Conservation (phyloP, 2,797 vertebrate species). For the Macropus fuliginosus region DNA sequence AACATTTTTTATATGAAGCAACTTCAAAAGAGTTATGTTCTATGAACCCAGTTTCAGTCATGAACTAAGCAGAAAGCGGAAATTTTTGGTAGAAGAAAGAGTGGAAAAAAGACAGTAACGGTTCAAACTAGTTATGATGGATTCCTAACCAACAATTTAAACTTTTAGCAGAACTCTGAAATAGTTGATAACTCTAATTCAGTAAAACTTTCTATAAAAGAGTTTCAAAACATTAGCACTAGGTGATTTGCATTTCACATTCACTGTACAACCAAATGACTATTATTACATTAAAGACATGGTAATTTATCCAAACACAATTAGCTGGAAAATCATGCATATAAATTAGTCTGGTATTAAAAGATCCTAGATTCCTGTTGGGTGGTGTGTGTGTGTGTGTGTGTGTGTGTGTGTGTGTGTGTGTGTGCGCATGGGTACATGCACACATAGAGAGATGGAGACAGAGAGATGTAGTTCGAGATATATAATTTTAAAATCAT, state of each 20-base stretch:
- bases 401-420: neutral
- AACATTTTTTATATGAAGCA: neutral
- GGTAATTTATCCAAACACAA: slow-evolving; percentile 77
- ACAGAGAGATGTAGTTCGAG: no score
- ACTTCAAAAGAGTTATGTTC: neutral
- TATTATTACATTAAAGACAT: slow-evolving; percentile 74
- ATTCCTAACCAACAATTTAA: neutral
- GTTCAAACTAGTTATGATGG: neutral
- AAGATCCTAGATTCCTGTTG: slow-evolving; percentile 52
- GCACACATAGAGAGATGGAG: no score
- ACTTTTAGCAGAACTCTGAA: slow-evolving; percentile 25
- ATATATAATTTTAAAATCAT: no score
- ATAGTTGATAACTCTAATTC: slow-evolving; percentile 75
- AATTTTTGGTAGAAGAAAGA: neutral
- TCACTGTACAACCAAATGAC: slow-evolving; percentile 63
- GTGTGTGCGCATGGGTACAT: no score
- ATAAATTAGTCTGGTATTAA: slow-evolving; percentile 71
- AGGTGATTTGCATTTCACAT: slow-evolving; percentile 77
- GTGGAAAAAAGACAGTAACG: neutral
- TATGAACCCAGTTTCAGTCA: neutral
- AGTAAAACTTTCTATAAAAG: slow-evolving; percentile 69
- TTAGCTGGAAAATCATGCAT: slow-evolving; percentile 73
- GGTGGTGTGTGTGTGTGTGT: neutral
- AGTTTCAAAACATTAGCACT: slow-evolving; percentile 77
- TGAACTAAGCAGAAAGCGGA: neutral